These are phyloP conservation scores for Cylas formicarius DNA, from an alignment of 1,140 invertebrate species.

Conservation along the genomic window DNA sequence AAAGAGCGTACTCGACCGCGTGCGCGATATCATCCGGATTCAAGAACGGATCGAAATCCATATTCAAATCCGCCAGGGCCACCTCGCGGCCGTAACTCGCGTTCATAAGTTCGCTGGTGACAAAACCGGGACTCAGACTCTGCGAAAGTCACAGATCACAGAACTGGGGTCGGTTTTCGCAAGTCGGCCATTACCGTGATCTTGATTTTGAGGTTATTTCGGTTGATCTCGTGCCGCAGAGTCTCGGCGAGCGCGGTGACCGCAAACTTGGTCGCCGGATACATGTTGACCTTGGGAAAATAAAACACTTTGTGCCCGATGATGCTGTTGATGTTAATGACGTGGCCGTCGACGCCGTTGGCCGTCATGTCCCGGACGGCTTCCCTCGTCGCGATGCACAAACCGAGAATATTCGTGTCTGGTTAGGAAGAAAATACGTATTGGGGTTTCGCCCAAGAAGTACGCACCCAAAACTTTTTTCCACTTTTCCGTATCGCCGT, in stretches of 20 bases:
- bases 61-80: too few relatives aligned
- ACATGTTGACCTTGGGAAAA: constrained; percentile 30
- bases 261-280: constrained; percentile 47
- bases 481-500: constrained; percentile 13
- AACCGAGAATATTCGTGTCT: constrained; percentile 33
- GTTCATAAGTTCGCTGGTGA: background rate
- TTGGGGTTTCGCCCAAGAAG: constrained; percentile 10
- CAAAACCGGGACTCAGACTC: background rate
- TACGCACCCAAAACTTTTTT: constrained; percentile 12
- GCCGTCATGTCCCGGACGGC: constrained; percentile 40
- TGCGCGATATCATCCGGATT: background rate
- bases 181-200: constrained; percentile 9
- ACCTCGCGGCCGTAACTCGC: background rate
- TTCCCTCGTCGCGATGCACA: constrained; percentile 48
- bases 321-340: constrained; percentile 28
- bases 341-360: constrained; percentile 15
- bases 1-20: background rate
- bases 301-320: constrained; percentile 32
- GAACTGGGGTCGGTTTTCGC: too few relatives aligned
- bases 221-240: constrained; percentile 15
- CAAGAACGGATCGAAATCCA: background rate
- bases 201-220: constrained; percentile 5
- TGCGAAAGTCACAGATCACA: too few relatives aligned
- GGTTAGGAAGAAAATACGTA: background rate
- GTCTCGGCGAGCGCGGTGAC: constrained; percentile 29